phyloP scores from a whole-genome alignment of 2,113 vertebrate species.

The Platycercus adscitus region DNA sequence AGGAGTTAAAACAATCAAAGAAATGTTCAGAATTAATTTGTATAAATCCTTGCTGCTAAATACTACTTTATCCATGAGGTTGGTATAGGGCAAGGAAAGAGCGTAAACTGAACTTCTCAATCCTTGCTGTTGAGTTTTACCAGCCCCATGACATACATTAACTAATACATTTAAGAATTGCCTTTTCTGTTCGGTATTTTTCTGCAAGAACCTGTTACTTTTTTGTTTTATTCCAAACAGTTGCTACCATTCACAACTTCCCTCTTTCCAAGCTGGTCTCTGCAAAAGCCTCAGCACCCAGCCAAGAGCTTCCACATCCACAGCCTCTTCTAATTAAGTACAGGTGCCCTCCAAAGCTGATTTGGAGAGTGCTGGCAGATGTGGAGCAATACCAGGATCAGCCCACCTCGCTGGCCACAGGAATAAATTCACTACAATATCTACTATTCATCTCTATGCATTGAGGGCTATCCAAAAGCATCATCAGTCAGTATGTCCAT shows the following conservation, averaged over 20 bases:
- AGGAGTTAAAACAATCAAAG: background rate
- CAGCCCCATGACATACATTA: background rate
- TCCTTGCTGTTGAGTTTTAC: background rate
- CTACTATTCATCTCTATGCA: background rate
- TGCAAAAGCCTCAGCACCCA: background rate
- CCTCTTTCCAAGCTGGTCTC: background rate
- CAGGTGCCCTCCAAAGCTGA: fast-evolving
- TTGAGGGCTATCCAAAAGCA: background rate
- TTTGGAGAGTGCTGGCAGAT: background rate
- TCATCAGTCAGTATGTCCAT: background rate
- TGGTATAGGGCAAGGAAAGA: background rate
- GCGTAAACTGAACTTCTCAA: background rate
- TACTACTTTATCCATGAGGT: background rate
- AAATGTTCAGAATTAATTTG: background rate
- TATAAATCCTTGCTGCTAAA: background rate
- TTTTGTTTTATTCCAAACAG: background rate
- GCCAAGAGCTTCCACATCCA: background rate
- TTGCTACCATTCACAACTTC: background rate
- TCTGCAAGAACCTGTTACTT: background rate
- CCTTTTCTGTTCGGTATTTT: background rate
- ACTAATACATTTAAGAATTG: background rate
- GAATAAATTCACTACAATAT: background rate
- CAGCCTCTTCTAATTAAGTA: background rate
- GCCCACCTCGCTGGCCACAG: background rate
- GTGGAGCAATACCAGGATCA: background rate